Evolutionary conservation across 2,113 vertebrate genomes (phyloP).

Genomic region (Pionites leucogaster): DNA sequence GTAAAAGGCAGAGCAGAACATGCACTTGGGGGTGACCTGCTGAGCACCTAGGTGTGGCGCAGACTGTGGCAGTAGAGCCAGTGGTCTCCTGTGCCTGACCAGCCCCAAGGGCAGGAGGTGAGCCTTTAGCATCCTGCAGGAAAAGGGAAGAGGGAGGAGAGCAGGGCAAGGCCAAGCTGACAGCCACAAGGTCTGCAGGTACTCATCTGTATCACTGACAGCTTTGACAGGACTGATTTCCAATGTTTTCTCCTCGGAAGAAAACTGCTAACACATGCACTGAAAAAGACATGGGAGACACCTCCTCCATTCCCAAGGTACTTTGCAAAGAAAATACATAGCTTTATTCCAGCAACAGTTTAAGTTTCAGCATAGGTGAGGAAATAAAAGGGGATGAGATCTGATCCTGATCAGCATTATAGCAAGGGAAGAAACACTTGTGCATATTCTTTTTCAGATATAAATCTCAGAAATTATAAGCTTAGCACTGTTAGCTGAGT

Average conservation of each 20-base stretch:
- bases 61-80: rapidly evolving
- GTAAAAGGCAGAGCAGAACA: neutral
- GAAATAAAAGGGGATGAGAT: neutral
- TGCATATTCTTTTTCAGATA: neutral
- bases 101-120: too few relatives aligned
- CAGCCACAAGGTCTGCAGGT: neutral
- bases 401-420: neutral
- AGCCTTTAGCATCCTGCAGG: neutral
- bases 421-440: neutral
- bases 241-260: neutral
- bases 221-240: neutral
- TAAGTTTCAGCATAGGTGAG: neutral
- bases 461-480: neutral
- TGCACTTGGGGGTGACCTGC: rapidly evolving
- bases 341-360: neutral
- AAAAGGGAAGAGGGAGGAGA: neutral
- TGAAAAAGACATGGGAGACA: neutral
- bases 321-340: neutral
- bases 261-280: rapidly evolving
- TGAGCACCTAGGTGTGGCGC: rapidly evolving
- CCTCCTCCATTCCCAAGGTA: neutral
- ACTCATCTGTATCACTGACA: neutral
- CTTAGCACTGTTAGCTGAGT: neutral
- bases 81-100: neutral
- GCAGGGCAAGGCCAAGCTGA: neutral